These are phyloP conservation scores for Melipona quadrifasciata DNA, from an alignment of 1,140 invertebrate genomes.

Conservation along the genomic window DNA sequence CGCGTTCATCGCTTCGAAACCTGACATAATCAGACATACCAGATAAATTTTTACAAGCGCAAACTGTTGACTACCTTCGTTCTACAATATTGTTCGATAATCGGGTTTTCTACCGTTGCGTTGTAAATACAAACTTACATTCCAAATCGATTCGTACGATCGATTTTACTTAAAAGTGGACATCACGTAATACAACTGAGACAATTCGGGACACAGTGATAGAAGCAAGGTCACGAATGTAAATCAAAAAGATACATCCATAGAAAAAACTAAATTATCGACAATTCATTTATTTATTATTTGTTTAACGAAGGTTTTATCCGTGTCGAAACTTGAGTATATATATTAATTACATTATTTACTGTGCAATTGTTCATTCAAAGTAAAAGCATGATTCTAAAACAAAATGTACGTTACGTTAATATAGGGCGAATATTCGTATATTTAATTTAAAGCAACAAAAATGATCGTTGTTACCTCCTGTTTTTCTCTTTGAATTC, in stretches of 20 bases:
- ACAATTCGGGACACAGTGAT: not conserved
- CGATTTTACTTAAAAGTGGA: not conserved
- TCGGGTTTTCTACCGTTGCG: not conserved
- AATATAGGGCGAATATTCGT: too few relatives aligned
- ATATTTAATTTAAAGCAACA: too few relatives aligned
- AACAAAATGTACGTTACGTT: too few relatives aligned
- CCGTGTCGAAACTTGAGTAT: too few relatives aligned
- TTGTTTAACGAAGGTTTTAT: too few relatives aligned
- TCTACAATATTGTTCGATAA: not conserved
- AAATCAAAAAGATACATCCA: not conserved
- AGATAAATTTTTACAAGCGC: not conserved
- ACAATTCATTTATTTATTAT: too few relatives aligned
- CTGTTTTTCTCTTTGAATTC: too few relatives aligned
- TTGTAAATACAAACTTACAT: not conserved
- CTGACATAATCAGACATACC: constrained; percentile 14
- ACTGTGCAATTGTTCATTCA: too few relatives aligned
- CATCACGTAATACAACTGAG: not conserved
- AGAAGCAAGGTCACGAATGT: not conserved
- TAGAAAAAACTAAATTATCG: too few relatives aligned
- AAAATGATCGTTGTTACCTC: too few relatives aligned
- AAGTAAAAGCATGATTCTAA: too few relatives aligned
- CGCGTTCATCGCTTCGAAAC: constrained; percentile 4
- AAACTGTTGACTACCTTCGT: not conserved
- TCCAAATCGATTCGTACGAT: not conserved
- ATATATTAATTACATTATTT: too few relatives aligned